Conservation (phyloP, 2,888 invertebrate genomes). For the Brachynemurus nebulosus region DNA sequence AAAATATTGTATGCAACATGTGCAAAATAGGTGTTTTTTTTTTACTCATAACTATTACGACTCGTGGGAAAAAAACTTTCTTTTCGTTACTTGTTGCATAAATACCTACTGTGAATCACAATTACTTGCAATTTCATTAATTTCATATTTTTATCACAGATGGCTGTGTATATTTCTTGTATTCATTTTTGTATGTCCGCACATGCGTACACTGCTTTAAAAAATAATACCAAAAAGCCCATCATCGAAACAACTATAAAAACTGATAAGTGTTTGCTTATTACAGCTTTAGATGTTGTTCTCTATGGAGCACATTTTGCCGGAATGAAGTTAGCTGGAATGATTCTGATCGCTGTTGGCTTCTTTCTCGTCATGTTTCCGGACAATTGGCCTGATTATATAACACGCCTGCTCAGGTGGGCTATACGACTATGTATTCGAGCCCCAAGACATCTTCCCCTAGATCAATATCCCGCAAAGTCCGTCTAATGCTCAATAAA, state of each 20-base stretch:
- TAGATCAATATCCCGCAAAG: slow-evolving; percentile 1
- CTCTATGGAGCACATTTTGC: slow-evolving; percentile 76
- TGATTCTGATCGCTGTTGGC: slow-evolving; percentile 78
- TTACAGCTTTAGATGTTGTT: slow-evolving; percentile 69
- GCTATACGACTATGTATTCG: slow-evolving; percentile 17
- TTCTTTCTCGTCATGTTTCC: slow-evolving; percentile 91
- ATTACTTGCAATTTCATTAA: too few relatives aligned
- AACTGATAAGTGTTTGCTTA: slow-evolving; percentile 12
- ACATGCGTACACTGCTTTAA: too few relatives aligned
- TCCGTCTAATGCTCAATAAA: neutral
- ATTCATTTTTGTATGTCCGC: too few relatives aligned
- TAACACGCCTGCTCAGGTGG: slow-evolving; percentile 77
- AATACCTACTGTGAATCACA: too few relatives aligned
- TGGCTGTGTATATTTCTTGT: neutral
- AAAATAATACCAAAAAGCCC: too few relatives aligned
- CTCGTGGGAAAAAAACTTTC: too few relatives aligned
- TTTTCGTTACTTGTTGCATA: too few relatives aligned
- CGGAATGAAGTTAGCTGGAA: slow-evolving; percentile 92
- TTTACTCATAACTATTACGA: too few relatives aligned
- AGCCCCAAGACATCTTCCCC: slow-evolving; percentile 1
- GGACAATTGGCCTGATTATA: slow-evolving; percentile 92
- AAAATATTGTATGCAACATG: too few relatives aligned
- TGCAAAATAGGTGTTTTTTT: too few relatives aligned
- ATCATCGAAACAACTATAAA: neutral
- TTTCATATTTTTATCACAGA: neutral